phyloP scores from a whole-genome alignment of 2,888 invertebrate genomes.

The Eledona agricola region DNA sequence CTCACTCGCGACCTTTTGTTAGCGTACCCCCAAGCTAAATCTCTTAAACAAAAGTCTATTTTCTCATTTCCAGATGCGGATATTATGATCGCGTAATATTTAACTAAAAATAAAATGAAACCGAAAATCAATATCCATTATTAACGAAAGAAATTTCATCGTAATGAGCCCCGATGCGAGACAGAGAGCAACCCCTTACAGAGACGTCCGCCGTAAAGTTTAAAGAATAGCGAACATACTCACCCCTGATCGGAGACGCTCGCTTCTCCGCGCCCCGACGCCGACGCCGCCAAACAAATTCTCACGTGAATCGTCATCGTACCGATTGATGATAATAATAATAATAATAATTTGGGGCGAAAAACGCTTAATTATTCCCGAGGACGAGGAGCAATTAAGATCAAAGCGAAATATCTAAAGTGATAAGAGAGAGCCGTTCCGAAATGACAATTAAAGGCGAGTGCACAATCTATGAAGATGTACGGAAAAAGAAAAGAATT shows the following conservation, averaged over 20 bases:
- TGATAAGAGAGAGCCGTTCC: constrained; percentile 54
- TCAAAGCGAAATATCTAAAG: constrained; percentile 47
- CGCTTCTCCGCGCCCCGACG: too few relatives aligned
- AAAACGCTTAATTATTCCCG: constrained; percentile 30
- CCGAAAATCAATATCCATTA: constrained; percentile 13
- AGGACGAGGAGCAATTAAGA: constrained; percentile 31
- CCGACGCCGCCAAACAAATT: too few relatives aligned
- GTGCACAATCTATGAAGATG: constrained; percentile 53
- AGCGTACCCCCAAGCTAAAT: too few relatives aligned
- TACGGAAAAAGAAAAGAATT: constrained; percentile 55
- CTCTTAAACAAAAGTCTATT: too few relatives aligned
- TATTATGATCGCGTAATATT: constrained; percentile 14
- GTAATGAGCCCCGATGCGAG: constrained; percentile 19
- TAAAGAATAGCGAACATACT: constrained; percentile 50
- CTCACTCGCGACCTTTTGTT: too few relatives aligned
- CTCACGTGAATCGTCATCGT: too few relatives aligned
- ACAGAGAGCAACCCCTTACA: constrained; percentile 23
- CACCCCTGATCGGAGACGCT: constrained; percentile 46
- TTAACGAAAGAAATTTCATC: constrained; percentile 10
- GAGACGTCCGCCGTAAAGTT: constrained; percentile 45
- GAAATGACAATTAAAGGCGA: constrained; percentile 51
- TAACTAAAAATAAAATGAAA: constrained; percentile 9
- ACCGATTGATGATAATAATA: too few relatives aligned
- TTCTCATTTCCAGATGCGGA: constrained; percentile 4
- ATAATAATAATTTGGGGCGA: too few relatives aligned